Base-by-base conservation (phyloP, 2,888 invertebrate species). In the Oligia strigilis region DNA sequence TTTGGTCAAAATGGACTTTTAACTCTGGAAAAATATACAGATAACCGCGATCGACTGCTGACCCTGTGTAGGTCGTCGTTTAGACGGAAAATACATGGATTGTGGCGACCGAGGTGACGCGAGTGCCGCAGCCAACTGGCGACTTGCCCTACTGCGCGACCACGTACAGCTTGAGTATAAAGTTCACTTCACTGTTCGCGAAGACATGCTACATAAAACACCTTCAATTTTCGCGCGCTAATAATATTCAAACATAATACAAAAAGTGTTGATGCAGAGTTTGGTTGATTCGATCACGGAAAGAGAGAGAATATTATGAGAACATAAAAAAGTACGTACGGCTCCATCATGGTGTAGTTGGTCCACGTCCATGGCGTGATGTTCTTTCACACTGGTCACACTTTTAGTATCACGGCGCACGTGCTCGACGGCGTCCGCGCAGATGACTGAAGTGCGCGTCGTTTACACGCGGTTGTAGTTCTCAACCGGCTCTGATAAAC, bases 61-160 rank as follows among this genome's bases (percentile, higher is more conserved):
- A 93, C 93, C 93, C 93, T 89, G 91, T 90, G 87, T 90, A 93
- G 94, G 93, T 93, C 93, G 92, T 88, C 85, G 82, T 64, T 85
- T 89, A 88, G 86, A 90, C 91, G 93, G 90, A 92, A 92, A 92
- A 91, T 87, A 89, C 82, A 86, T 87, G 49, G 79, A 87, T 87
- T 77, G 88, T 88, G 89, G 87, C 93, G 93, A 92, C 94, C 91
- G 93, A 92, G 91, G 92, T 93, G 92, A 89, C 89, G 93, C 94
- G 92, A 93, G 94, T 90, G 87, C 92, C 92, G 92, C 91, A 93
- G 96, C 97, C 97, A 96, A 96, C 97, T 97, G 97, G 97, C 97
- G 95, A 88, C 87, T 94, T 96, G 97, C 97, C 96, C 95, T 95
- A 92, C 90, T 90, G 91, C 92, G 93, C 93, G 92, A 92, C 91